Evolutionary conservation across 2,888 invertebrate species (phyloP).

Genomic region (Protodeltote pygarga): DNA sequence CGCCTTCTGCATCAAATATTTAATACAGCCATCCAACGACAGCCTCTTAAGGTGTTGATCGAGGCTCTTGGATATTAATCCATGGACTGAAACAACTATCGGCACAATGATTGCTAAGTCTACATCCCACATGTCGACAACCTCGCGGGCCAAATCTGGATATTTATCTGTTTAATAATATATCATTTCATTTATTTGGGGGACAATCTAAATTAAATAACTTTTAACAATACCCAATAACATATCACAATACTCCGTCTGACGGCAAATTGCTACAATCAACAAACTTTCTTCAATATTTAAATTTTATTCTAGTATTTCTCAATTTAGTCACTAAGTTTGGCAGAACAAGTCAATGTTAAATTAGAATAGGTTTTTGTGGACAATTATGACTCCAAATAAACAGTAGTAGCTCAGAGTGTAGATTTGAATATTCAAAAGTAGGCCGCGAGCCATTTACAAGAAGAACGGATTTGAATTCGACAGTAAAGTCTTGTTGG

Average conservation of each 20-base stretch:
- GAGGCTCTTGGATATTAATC: no score
- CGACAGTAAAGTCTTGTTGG: constrained; percentile 40
- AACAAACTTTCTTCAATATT: constrained; percentile 5
- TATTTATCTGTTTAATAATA: no score
- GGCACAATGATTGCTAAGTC: no score
- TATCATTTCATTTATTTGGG: no score
- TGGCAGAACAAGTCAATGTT: constrained; percentile 14
- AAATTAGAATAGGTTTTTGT: constrained; percentile 32
- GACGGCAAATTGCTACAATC: constrained; percentile 1
- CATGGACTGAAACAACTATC: no score
- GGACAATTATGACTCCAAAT: constrained; percentile 44
- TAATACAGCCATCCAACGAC: no score
- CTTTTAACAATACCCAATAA: neutral
- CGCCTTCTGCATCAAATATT: no score
- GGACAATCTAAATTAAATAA: neutral
- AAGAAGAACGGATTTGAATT: constrained; percentile 53
- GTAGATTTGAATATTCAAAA: constrained; percentile 58
- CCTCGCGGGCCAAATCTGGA: no score
- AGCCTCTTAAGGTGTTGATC: no score
- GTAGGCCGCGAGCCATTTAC: constrained; percentile 45
- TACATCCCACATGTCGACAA: no score
- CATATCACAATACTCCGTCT: neutral
- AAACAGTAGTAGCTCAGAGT: constrained; percentile 42
- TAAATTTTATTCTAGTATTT: constrained; percentile 13
- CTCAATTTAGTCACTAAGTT: constrained; percentile 4